Conservation (phyloP, 2,113 vertebrate genomes). For the Sphaerodactylus townsendi region DNA sequence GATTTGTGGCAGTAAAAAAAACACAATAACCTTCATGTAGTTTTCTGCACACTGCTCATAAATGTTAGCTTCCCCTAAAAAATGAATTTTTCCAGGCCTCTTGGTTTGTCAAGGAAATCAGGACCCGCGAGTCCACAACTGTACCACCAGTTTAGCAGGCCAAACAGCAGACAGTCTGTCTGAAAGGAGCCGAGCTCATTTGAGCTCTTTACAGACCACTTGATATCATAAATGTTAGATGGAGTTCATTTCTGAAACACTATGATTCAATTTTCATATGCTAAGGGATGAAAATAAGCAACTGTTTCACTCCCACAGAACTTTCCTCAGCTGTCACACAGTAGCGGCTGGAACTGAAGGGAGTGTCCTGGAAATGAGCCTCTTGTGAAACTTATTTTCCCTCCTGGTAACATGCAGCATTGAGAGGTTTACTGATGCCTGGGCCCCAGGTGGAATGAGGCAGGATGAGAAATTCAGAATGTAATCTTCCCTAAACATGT, state of each 20-base stretch:
- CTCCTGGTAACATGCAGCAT: neutral
- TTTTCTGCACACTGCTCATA: neutral
- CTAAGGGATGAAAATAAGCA: neutral
- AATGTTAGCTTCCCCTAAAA: neutral
- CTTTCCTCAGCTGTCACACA: neutral
- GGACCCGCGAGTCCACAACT: neutral
- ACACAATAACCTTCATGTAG: neutral
- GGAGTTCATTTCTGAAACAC: slow-evolving; percentile 8
- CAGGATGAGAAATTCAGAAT: neutral
- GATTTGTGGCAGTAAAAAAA: neutral
- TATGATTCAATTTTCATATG: slow-evolving; percentile 13
- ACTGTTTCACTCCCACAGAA: neutral
- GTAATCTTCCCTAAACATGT: neutral
- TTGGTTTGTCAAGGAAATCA: slow-evolving; percentile 4
- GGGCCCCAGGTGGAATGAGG: neutral
- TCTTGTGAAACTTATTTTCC: neutral
- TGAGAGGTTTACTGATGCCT: neutral
- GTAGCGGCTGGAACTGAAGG: neutral
- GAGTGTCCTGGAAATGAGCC: neutral
- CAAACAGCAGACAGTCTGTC: neutral
- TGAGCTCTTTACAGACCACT: neutral
- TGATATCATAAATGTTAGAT: slow-evolving; percentile 17
- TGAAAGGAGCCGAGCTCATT: neutral
- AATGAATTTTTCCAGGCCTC: neutral
- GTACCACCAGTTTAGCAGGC: neutral